phyloP scores from a whole-genome alignment of 2,888 invertebrate species.

The Odontocerum albicorne region DNA sequence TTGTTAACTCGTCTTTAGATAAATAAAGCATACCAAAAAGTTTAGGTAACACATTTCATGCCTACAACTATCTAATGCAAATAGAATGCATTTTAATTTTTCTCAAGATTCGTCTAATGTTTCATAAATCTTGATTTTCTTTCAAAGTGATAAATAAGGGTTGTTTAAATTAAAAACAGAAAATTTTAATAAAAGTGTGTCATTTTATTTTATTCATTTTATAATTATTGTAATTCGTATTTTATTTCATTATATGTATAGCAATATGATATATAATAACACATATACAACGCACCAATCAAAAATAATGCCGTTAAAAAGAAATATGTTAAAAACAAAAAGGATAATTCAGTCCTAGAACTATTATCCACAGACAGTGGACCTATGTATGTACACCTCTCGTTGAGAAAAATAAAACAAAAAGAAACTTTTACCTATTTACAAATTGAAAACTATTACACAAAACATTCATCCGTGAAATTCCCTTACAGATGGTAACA shows the following conservation, averaged over 20 bases:
- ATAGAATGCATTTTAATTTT: too few relatives aligned
- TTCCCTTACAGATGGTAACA: constrained; percentile 36
- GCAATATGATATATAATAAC: constrained; percentile 37
- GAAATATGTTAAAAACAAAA: constrained; percentile 30
- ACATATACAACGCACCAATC: constrained; percentile 38
- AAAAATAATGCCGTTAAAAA: constrained; percentile 36
- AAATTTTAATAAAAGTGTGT: constrained; percentile 36
- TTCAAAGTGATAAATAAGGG: neutral
- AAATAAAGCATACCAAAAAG: too few relatives aligned
- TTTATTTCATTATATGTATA: constrained; percentile 37
- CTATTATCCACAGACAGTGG: constrained; percentile 17
- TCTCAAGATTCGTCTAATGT: too few relatives aligned
- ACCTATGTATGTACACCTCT: constrained; percentile 23
- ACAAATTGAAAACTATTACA: constrained; percentile 37
- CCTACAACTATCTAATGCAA: too few relatives aligned
- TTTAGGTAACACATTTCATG: too few relatives aligned
- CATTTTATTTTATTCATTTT: constrained; percentile 37
- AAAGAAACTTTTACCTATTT: constrained; percentile 31
- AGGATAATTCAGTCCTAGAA: constrained; percentile 30
- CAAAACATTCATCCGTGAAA: constrained; percentile 33
- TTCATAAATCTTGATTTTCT: neutral
- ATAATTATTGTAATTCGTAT: constrained; percentile 38
- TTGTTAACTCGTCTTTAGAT: too few relatives aligned
- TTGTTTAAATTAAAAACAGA: constrained; percentile 23
- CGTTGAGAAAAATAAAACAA: constrained; percentile 19